These are phyloP conservation scores for Rhorus exstirpatorius DNA, from an alignment of 2,888 invertebrate species.

Conservation along the genomic window DNA sequence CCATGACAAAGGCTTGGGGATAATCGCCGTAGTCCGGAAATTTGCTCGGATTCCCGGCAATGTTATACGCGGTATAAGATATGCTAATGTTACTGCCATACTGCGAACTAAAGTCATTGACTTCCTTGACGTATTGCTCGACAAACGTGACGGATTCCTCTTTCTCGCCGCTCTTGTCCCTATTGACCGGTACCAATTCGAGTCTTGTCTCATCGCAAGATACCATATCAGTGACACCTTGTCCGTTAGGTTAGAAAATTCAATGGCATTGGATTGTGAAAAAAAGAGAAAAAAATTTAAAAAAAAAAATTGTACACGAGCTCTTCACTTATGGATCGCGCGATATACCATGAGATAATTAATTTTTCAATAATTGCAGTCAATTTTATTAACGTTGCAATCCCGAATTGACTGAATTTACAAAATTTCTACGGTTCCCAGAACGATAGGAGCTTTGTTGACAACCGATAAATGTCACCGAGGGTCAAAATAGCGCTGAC, in stretches of 20 bases:
- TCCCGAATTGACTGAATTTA: conserved; percentile 2
- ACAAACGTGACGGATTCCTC: conserved; percentile 86
- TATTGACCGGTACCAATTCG: conserved; percentile 80
- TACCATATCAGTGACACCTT: conserved; percentile 79
- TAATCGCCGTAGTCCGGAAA: conserved; percentile 97
- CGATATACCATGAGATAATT: background rate
- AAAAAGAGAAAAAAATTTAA: background rate
- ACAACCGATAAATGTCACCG: conserved; percentile 72
- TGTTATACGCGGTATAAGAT: conserved; percentile 95
- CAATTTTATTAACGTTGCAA: conserved; percentile 4
- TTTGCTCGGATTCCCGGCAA: conserved; percentile 93
- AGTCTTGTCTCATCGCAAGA: conserved; percentile 81
- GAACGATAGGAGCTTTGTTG: conserved; percentile 68
- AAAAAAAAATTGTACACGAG: conserved; percentile 10
- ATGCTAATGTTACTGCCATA: conserved; percentile 96
- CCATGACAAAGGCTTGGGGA: conserved; percentile 96
- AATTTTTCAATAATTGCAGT: background rate
- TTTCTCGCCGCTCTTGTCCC: conserved; percentile 76
- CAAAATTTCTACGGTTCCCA: background rate
- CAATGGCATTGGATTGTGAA: conserved; percentile 43
- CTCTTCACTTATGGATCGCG: conserved; percentile 23
- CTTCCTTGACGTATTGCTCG: conserved; percentile 93
- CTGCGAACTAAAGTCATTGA: conserved; percentile 95
- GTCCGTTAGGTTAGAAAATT: conserved; percentile 51
- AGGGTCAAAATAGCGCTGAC: conserved; percentile 30